Percentiles rank a stretch among this genome's conserved stretches.
Conservation (phyloP, 2,888 invertebrate species). For the Tupiocoris notatus region DNA sequence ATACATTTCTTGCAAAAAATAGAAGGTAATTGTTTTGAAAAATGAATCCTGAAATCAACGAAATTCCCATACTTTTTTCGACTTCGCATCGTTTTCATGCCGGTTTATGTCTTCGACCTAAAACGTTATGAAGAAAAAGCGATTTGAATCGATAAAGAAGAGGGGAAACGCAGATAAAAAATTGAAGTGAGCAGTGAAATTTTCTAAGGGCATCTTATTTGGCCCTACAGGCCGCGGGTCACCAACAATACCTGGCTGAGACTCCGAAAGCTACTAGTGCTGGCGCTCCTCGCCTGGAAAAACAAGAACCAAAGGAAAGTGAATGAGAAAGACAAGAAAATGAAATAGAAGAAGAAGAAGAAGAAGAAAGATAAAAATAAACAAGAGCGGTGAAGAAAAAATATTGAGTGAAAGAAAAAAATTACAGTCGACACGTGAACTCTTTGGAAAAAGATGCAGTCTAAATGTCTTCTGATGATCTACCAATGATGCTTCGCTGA, state of each 20-base stretch:
- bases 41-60: too few species aligned
- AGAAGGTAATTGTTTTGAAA: too few species aligned
- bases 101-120: neutral
- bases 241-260: conserved; percentile 71
- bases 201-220: conserved; percentile 8
- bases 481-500: too few species aligned
- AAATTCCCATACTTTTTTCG: neutral
- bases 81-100: neutral
- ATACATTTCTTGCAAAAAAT: too few species aligned
- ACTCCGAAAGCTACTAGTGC: conserved; percentile 88
- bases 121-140: neutral
- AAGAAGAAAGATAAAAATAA: conserved; percentile 3
- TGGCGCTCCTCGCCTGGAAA: conserved; percentile 82
- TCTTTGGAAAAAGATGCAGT: too few species aligned
- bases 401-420: neutral
- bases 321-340: conserved; percentile 26
- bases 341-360: conserved; percentile 25
- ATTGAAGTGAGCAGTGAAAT: neutral
- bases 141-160: too few species aligned
- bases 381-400: neutral
- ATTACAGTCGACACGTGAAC: neutral
- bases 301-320: conserved; percentile 50
- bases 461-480: too few species aligned
- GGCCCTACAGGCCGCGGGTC: conserved; percentile 20
- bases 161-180: neutral